These are phyloP conservation scores for Drosophila sturtevanti DNA, from an alignment of 1,140 invertebrate genomes.

Conservation along the genomic window DNA sequence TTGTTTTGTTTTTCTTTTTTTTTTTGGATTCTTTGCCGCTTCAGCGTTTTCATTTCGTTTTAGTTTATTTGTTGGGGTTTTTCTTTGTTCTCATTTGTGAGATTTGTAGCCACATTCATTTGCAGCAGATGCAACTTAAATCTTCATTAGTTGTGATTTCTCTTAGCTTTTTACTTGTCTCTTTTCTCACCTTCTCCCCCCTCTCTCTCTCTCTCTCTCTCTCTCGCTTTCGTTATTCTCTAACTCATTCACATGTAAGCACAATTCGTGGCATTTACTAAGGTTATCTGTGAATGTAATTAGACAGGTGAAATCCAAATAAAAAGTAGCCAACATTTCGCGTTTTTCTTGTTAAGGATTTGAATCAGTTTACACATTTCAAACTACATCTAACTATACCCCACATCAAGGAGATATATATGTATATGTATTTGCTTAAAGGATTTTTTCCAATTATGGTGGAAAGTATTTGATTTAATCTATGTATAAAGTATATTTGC, in stretches of 20 bases:
- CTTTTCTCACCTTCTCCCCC: neutral
- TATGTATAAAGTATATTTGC: no score
- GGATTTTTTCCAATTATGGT: no score
- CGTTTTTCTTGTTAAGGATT: neutral
- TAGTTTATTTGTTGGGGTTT: neutral
- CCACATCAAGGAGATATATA: neutral
- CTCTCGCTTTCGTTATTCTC: neutral
- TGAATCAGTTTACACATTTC: neutral
- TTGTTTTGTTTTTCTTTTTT: neutral
- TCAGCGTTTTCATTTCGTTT: conserved; percentile 14
- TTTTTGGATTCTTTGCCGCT: neutral
- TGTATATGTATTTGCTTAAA: no score
- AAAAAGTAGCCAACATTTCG: neutral
- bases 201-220: neutral
- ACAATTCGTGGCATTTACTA: neutral
- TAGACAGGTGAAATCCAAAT: neutral
- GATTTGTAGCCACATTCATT: conserved; percentile 17
- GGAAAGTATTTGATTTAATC: no score
- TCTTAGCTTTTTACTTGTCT: conserved; percentile 3
- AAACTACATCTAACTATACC: neutral
- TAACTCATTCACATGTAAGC: neutral
- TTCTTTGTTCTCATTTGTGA: conserved; percentile 13
- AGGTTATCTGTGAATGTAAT: neutral
- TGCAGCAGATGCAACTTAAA: conserved; percentile 22
- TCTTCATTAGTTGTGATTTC: conserved; percentile 28